These are phyloP conservation scores for Nymphalis c-album DNA, from an alignment of 2,888 invertebrate species.

Conservation along the genomic window DNA sequence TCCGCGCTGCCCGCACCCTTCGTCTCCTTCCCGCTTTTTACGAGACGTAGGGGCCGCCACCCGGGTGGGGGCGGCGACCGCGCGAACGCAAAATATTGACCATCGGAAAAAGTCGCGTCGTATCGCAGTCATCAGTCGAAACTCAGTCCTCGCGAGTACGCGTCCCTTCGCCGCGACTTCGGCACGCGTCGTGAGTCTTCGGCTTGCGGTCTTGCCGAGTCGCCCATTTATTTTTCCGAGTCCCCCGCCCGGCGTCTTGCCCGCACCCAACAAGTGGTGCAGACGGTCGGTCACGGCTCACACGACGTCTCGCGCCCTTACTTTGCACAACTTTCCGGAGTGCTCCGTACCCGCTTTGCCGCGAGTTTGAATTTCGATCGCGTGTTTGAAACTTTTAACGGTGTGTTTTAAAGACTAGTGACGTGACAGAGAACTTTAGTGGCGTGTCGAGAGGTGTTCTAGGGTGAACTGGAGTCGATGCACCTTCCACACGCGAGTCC, in stretches of 20 bases:
- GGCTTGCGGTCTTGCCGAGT: slow-evolving; percentile 73
- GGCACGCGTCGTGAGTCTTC: slow-evolving; percentile 77
- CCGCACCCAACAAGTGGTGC: slow-evolving; percentile 78
- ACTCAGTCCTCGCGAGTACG: slow-evolving; percentile 77
- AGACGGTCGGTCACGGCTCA: slow-evolving; percentile 50
- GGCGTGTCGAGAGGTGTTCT: slow-evolving; percentile 67
- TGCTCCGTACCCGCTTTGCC: slow-evolving; percentile 67
- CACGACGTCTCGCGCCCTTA: slow-evolving; percentile 71
- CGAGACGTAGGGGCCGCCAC: slow-evolving; percentile 80
- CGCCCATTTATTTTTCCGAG: slow-evolving; percentile 71
- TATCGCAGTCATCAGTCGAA: slow-evolving; percentile 82
- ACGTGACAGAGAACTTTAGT: slow-evolving; percentile 68
- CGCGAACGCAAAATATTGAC: slow-evolving; percentile 83
- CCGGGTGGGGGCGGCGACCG: slow-evolving; percentile 79
- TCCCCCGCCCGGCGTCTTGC: slow-evolving; percentile 76
- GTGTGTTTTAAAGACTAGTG: slow-evolving; percentile 64
- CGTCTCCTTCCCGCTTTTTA: slow-evolving; percentile 83
- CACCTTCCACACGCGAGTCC: slow-evolving; percentile 84
- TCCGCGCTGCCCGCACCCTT: slow-evolving; percentile 73
- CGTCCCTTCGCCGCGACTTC: slow-evolving; percentile 73
- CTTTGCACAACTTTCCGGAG: slow-evolving; percentile 72
- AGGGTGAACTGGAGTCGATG: slow-evolving; percentile 80
- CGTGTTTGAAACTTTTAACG: slow-evolving; percentile 57
- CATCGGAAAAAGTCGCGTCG: slow-evolving; percentile 82
- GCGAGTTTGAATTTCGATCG: slow-evolving; percentile 63